Base-by-base conservation (phyloP, 2,888 invertebrate species). In the Meloe dianella region DNA sequence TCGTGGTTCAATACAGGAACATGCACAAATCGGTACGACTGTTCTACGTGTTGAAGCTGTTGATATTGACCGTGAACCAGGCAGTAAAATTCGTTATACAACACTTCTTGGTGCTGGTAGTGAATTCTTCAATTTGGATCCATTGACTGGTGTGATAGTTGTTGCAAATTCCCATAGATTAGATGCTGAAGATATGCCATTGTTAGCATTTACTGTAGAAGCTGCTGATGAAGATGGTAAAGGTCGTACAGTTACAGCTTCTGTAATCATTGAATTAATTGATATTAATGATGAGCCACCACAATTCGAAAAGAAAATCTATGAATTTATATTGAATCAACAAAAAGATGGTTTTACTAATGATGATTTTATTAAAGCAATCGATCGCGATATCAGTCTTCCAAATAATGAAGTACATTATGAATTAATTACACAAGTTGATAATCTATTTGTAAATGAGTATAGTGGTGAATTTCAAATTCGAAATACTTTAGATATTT, bases 391-490 rank as follows among this genome's bases (percentile, higher is more conserved):
- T 82, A 89, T 93, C 22, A 92, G 92, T 71, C 85, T 91, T 58
- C 95, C 95, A 60, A 96, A 96, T 83, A 95, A 95, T 83, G 88
- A 91, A 79, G 89, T 96, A 24, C 89, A 91, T 79, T 96, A 95
- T 82, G 93, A 94, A 85, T 87, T 96, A 61, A 87, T 92, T 73
- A 92, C 92, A 80, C 89, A 88, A 75, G 90, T 91, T 61, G 90
- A 91, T 72, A 91, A 92, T 81, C 66, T 79, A 27, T 92, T 95
- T 81, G 84, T 88, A 24, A 89, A 95, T 81, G 90, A 91, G 78
- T 87, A 90, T 71, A 92, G 92, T 71, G 96, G 91, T 9, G 92
- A 93, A 82, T 80, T 94, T 63, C 88, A 87, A 70, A 85, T 94
- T 56, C 83, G 87, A 62, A 88, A 89, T 82, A 73, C 82, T 67